phyloP scores from a whole-genome alignment of 2,797 vertebrate species.

The Danionella dracula region DNA sequence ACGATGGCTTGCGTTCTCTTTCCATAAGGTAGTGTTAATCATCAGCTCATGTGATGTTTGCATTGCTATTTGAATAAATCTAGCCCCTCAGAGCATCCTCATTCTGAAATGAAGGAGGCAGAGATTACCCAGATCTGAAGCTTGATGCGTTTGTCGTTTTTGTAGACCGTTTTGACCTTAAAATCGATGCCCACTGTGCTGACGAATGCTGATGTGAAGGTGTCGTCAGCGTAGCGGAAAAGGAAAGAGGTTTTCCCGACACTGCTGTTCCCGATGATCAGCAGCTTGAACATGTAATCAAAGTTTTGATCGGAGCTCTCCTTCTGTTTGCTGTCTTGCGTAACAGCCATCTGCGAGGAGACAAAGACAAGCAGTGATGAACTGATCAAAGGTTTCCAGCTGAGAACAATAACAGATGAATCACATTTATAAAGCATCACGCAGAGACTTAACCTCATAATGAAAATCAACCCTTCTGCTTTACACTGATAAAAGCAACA shows the following conservation, averaged over 20 bases:
- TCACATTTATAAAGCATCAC: too few species aligned
- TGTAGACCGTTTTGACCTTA: conserved; percentile 98
- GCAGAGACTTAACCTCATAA: too few species aligned
- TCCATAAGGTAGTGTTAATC: conserved; percentile 22
- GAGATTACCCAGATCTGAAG: conserved; percentile 94
- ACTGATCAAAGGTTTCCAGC: conserved; percentile 7
- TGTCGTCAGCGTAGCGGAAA: conserved; percentile 94
- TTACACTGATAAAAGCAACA: too few species aligned
- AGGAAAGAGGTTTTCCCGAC: conserved; percentile 96
- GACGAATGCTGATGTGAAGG: conserved; percentile 95
- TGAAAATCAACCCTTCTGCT: too few species aligned
- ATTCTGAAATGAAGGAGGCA: neutral
- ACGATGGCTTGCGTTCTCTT: conserved; percentile 5
- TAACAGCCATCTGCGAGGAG: conserved; percentile 83
- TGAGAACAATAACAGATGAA: too few species aligned
- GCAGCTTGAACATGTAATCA: conserved; percentile 97
- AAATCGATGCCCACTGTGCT: conserved; percentile 98
- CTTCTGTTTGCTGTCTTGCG: conserved; percentile 91
- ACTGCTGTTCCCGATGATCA: conserved; percentile 98
- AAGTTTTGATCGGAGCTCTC: conserved; percentile 96
- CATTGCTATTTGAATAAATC: conserved; percentile 11
- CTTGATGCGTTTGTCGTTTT: conserved; percentile 98
- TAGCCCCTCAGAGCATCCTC: neutral
- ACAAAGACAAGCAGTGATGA: conserved; percentile 20
- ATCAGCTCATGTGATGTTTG: conserved; percentile 22